These are phyloP conservation scores for Misgurnus mizolepis DNA, from an alignment of 2,113 vertebrate species.

Conservation along the genomic window DNA sequence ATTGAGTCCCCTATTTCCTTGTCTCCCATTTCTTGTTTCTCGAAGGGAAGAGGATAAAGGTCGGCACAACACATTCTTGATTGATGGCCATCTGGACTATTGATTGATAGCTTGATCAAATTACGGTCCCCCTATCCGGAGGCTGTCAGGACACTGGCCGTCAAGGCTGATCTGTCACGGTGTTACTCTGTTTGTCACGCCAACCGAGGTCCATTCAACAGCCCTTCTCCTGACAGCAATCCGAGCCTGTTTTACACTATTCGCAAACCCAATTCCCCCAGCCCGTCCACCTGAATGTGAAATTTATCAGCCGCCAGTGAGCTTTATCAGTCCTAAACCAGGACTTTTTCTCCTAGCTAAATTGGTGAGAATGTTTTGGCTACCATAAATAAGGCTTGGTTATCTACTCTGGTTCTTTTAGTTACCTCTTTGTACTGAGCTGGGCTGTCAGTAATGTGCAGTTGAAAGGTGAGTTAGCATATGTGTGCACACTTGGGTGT, in stretches of 20 bases:
- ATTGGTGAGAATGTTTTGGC: slow-evolving; percentile 17
- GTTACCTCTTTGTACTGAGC: slow-evolving; percentile 5
- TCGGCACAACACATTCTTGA: slow-evolving; percentile 25
- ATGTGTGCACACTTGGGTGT: no score
- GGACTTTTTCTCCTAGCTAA: slow-evolving; percentile 29
- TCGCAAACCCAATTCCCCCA: slow-evolving; percentile 25
- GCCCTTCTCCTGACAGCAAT: slow-evolving; percentile 4
- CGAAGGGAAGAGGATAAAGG: slow-evolving; percentile 1
- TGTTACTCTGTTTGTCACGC: slow-evolving; percentile 18
- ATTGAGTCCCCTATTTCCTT: slow-evolving; percentile 17
- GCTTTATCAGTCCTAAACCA: slow-evolving; percentile 29
- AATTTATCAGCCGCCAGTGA: slow-evolving; percentile 14
- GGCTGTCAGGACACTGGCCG: slow-evolving; percentile 51
- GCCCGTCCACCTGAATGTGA: slow-evolving; percentile 22
- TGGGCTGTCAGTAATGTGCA: background rate
- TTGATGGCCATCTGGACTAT: slow-evolving; percentile 43
- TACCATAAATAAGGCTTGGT: slow-evolving; percentile 14
- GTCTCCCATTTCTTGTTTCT: background rate
- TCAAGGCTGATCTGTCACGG: slow-evolving; percentile 56
- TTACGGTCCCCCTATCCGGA: slow-evolving; percentile 34
- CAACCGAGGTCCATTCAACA: background rate
- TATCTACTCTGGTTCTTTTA: background rate
- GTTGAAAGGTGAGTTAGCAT: background rate
- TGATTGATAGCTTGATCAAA: slow-evolving; percentile 59
- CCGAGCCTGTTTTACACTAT: slow-evolving; percentile 19